Evolutionary conservation across 1,140 invertebrate genomes (phyloP).

Genomic region (Drosophila oshimai): DNA sequence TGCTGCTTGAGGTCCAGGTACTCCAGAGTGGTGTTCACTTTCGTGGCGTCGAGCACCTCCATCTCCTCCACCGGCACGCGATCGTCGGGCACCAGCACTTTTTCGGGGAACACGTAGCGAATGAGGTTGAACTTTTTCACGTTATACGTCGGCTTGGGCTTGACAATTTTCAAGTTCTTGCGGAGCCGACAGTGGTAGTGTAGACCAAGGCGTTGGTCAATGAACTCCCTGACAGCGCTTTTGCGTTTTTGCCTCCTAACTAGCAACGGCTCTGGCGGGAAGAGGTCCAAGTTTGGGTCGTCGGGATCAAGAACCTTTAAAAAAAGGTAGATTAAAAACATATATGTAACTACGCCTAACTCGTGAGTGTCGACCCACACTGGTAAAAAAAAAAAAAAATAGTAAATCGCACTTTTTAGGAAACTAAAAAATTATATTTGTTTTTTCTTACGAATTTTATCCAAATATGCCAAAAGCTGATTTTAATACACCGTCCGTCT

Average conservation of each 20-base stretch:
- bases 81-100: constrained; percentile 45
- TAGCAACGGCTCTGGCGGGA: constrained; percentile 44
- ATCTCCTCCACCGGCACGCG: constrained; percentile 30
- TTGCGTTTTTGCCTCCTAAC: constrained; percentile 23
- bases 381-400: too few species aligned
- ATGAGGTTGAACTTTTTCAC: constrained; percentile 77
- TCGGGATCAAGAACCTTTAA: constrained; percentile 50
- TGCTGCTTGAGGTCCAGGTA: constrained; percentile 51
- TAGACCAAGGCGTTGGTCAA: constrained; percentile 52
- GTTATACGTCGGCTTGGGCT: constrained; percentile 56
- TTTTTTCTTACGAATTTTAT: too few species aligned
- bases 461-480: too few species aligned
- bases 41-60: constrained; percentile 42
- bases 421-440: too few species aligned
- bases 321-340: too few species aligned
- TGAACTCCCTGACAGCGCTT: constrained; percentile 63
- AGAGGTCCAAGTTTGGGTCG: constrained; percentile 66
- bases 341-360: too few species aligned
- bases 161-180: constrained; percentile 66
- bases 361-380: too few species aligned
- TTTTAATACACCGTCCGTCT: too few species aligned
- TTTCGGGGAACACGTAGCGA: constrained; percentile 67
- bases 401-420: too few species aligned
- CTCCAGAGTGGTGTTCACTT: constrained; percentile 59
- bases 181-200: constrained; percentile 70